A percentile compares a stretch with the other conserved stretches of the same genome.
phyloP scores from a whole-genome alignment of 1,140 invertebrate genomes.

The Aphidius ervi region DNA sequence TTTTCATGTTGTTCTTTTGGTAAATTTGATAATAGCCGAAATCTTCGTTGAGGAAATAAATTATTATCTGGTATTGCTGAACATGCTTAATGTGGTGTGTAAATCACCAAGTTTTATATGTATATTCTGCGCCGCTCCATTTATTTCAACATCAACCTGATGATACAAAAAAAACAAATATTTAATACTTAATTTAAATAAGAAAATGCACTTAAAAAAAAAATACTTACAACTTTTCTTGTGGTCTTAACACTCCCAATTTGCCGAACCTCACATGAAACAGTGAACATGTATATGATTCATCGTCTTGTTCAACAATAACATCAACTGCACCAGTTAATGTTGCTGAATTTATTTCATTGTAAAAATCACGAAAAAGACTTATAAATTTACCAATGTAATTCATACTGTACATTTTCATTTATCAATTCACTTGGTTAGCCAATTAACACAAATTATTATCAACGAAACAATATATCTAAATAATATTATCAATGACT shows the following conservation, averaged over 20 bases:
- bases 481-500: too few species aligned
- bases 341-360: constrained; percentile 96
- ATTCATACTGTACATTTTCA: constrained; percentile 63
- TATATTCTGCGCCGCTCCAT: constrained; percentile 89
- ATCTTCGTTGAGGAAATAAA: constrained; percentile 41
- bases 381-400: constrained; percentile 78
- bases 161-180: too few species aligned
- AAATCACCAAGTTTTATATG: constrained; percentile 99
- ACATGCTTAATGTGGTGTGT: constrained; percentile 77
- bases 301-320: constrained; percentile 94
- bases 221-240: constrained; percentile 86
- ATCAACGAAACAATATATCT: background rate
- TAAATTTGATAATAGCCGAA: constrained; percentile 44
- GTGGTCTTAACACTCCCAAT: constrained; percentile 89
- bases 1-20: constrained; percentile 49
- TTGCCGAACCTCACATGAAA: constrained; percentile 99
- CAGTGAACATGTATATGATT: constrained; percentile 90
- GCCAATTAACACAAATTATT: constrained; percentile 1
- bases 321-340: constrained; percentile 98
- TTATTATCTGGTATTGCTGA: constrained; percentile 73
- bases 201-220: background rate
- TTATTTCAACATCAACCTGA: constrained; percentile 97
- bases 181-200: too few species aligned
- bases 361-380: constrained; percentile 93
- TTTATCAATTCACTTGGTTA: constrained; percentile 11